Evolutionary conservation across 2,113 vertebrate genomes (phyloP).

Genomic region (Rhadina sibilatrix): DNA sequence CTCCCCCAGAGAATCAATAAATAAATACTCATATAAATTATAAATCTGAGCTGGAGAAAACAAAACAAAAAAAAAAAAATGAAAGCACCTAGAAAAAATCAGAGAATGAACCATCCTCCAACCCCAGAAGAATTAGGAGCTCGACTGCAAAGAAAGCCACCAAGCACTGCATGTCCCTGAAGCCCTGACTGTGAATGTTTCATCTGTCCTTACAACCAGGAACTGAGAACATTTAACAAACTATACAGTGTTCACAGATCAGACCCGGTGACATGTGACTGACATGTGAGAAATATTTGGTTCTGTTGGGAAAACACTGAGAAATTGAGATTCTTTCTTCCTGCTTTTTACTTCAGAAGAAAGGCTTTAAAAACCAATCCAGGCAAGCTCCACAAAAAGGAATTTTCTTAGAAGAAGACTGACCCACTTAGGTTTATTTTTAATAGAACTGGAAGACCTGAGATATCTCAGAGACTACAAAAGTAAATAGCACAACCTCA

Average conservation of each 20-base stretch:
- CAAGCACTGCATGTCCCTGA: neutral
- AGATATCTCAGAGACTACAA: neutral
- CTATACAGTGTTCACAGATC: neutral
- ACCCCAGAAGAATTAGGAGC: neutral
- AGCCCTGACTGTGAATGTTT: neutral
- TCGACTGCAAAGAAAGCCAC: neutral
- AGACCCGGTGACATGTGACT: neutral
- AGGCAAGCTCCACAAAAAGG: neutral
- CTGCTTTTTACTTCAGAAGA: neutral
- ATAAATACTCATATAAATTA: conserved; percentile 27
- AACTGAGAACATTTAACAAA: neutral
- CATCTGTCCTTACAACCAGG: neutral
- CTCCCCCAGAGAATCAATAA: neutral
- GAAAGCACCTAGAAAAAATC: neutral
- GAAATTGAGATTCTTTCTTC: neutral
- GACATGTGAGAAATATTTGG: neutral
- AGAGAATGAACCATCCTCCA: neutral
- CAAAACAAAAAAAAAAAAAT: neutral
- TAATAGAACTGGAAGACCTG: neutral
- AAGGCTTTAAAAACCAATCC: neutral
- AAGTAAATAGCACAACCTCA: neutral
- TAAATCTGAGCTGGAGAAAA: neutral
- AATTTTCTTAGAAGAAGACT: neutral
- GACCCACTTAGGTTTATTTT: neutral
- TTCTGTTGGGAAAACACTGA: neutral